These are phyloP conservation scores for Plutomurus gul DNA, from an alignment of 1,140 invertebrate species.

Conservation along the genomic window DNA sequence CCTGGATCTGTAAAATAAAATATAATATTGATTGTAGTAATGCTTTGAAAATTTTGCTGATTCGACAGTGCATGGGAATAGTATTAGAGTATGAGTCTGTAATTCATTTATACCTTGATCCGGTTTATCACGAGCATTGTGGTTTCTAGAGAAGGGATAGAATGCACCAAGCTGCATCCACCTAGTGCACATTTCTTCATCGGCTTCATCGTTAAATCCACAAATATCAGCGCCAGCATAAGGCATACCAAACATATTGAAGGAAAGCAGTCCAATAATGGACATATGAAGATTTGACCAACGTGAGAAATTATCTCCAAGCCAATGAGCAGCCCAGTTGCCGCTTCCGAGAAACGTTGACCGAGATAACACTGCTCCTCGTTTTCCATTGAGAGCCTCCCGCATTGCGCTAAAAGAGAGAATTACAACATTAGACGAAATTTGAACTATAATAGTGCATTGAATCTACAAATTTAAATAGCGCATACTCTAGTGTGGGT, in stretches of 20 bases:
- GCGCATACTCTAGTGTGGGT: slow-evolving; percentile 59
- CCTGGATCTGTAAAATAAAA: no score
- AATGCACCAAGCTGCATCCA: slow-evolving; percentile 82
- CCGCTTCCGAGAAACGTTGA: slow-evolving; percentile 64
- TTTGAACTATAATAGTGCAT: neutral
- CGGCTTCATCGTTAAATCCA: slow-evolving; percentile 51
- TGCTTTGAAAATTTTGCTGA: slow-evolving; percentile 31
- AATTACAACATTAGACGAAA: neutral
- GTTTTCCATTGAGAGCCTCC: slow-evolving; percentile 38
- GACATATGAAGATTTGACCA: slow-evolving; percentile 62
- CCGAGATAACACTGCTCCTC: slow-evolving; percentile 59
- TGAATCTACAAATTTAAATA: slow-evolving; percentile 35
- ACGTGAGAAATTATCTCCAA: slow-evolving; percentile 59
- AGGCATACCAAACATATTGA: slow-evolving; percentile 62
- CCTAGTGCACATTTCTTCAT: slow-evolving; percentile 56
- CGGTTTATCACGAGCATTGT: slow-evolving; percentile 64
- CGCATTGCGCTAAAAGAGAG: slow-evolving; percentile 60
- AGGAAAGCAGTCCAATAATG: slow-evolving; percentile 57
- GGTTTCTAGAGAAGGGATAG: slow-evolving; percentile 80
- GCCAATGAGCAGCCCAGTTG: slow-evolving; percentile 64
- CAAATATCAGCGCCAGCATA: slow-evolving; percentile 54
- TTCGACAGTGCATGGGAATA: neutral
- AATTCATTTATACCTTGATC: slow-evolving; percentile 31
- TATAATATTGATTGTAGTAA: no score
- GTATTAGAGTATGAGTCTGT: neutral